A percentile compares a stretch with the other conserved stretches of the same genome.
phyloP scores from a whole-genome alignment of 2,113 vertebrate species.

The Ailurus styani region DNA sequence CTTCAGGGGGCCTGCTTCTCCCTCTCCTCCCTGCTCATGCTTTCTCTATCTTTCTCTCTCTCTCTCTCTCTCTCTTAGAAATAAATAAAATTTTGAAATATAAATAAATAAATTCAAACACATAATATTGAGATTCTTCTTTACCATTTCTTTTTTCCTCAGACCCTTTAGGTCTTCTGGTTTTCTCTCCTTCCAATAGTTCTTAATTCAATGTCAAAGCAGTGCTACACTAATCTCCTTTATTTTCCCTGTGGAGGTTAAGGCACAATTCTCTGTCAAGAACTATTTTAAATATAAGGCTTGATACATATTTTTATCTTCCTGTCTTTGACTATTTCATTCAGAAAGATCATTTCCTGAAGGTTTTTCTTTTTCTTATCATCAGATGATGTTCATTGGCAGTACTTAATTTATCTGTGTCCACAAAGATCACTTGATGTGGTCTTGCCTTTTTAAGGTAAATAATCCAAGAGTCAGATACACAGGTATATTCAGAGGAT shows the following conservation, averaged over 20 bases:
- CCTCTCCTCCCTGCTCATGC: too few relatives aligned
- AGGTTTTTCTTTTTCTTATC: background rate
- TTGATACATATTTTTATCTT: background rate
- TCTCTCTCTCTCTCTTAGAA: too few relatives aligned
- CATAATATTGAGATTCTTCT: background rate
- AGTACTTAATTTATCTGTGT: background rate
- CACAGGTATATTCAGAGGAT: background rate
- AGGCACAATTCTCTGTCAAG: background rate
- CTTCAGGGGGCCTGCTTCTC: too few relatives aligned
- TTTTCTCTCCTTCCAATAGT: background rate
- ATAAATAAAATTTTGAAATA: too few relatives aligned
- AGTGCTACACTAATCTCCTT: background rate
- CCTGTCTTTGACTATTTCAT: background rate
- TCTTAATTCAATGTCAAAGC: background rate
- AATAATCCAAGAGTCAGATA: background rate
- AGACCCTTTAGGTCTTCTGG: background rate
- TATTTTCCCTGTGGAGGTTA: background rate
- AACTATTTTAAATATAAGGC: background rate
- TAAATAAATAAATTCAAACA: background rate
- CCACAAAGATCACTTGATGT: background rate
- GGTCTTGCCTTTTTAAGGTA: background rate
- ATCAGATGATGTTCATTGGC: background rate
- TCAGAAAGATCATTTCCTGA: background rate
- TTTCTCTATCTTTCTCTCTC: too few relatives aligned
- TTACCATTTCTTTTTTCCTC: background rate